Evolutionary conservation across 30 jellyfish, hydroid and myxozoan species (phyloP).

Genomic region (Hydractinia echinata): DNA sequence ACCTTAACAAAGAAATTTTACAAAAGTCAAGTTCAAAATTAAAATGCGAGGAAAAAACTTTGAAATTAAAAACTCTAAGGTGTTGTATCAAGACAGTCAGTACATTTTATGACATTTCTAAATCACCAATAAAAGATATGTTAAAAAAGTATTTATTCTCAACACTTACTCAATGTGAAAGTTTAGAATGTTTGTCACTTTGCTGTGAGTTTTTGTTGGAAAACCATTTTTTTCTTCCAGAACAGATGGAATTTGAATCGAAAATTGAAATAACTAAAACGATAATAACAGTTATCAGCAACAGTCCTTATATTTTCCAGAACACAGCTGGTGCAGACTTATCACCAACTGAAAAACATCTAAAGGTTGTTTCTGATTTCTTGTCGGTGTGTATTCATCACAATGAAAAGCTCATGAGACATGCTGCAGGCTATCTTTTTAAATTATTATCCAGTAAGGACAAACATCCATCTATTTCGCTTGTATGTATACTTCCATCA

Average conservation of each 20-base stretch:
- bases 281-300: background rate
- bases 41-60: background rate
- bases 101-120: slow-evolving; percentile 1
- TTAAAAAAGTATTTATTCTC: slow-evolving; percentile 8
- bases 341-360: background rate
- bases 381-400: background rate
- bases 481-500: slow-evolving; percentile 17
- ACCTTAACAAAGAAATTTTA: slow-evolving; percentile 30
- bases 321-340: background rate
- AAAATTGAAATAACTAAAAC: background rate
- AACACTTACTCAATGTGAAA: slow-evolving; percentile 3
- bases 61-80: slow-evolving; percentile 28
- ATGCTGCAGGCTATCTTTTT: background rate
- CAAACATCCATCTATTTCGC: slow-evolving; percentile 28
- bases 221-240: slow-evolving; percentile 23
- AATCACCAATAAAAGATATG: slow-evolving; percentile 7
- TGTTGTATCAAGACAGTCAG: slow-evolving; percentile 27
- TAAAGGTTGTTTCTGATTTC: slow-evolving; percentile 10
- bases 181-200: slow-evolving; percentile 5
- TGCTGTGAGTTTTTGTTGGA: slow-evolving; percentile 10
- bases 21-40: slow-evolving; percentile 19
- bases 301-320: background rate
- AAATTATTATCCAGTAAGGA: background rate
- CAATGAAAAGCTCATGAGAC: slow-evolving; percentile 1
- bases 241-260: background rate